Percentiles rank a stretch among this genome's conserved stretches.
phyloP scores from a whole-genome alignment of 1,140 invertebrate genomes.

The Temnothorax curvispinosus region DNA sequence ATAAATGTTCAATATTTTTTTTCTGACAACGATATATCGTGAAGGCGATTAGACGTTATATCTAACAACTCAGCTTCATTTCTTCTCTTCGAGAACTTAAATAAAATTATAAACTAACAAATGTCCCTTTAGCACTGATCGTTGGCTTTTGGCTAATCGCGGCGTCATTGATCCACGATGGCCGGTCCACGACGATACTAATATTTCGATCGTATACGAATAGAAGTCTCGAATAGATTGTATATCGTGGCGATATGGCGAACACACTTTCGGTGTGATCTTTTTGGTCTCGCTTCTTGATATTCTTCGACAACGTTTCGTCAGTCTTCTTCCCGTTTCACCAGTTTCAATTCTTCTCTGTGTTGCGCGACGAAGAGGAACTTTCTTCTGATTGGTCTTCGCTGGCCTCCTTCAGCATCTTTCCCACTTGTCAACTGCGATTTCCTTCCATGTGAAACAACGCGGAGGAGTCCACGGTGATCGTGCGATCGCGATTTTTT shows the following conservation, averaged over 20 bases:
- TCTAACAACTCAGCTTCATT: neutral
- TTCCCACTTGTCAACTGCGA: neutral
- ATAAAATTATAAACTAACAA: neutral
- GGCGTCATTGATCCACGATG: neutral
- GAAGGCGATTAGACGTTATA: neutral
- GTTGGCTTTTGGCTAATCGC: neutral
- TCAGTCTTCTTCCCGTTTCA: constrained; percentile 60
- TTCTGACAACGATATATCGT: neutral
- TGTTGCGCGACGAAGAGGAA: constrained; percentile 9
- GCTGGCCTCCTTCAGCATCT: neutral
- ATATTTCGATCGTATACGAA: constrained; percentile 8
- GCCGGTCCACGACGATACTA: neutral
- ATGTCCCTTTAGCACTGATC: neutral
- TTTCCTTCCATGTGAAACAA: neutral
- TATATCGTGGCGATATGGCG: neutral
- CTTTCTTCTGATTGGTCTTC: neutral
- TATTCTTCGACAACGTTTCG: constrained; percentile 28
- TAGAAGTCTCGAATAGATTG: constrained; percentile 18
- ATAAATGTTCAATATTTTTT: neutral
- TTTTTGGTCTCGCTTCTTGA: constrained; percentile 40
- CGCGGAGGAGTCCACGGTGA: neutral
- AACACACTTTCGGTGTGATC: neutral
- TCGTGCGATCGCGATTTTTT: neutral
- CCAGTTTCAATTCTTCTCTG: neutral
- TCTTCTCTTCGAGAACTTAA: neutral